These are phyloP conservation scores for Oreotrochilus melanogaster DNA, from an alignment of 2,113 vertebrate species.

Conservation along the genomic window DNA sequence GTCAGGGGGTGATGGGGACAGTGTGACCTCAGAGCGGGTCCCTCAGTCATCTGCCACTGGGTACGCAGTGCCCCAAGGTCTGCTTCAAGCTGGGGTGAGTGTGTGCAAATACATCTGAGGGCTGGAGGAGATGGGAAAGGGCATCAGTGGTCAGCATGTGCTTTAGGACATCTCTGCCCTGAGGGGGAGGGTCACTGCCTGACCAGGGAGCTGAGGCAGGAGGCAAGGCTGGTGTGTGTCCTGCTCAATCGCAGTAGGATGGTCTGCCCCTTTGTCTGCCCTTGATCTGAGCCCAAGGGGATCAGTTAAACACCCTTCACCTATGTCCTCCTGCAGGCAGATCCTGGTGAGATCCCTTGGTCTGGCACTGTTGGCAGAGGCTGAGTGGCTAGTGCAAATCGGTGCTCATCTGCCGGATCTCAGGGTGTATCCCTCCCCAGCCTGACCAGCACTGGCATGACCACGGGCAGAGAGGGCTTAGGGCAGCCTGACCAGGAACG, in stretches of 20 bases:
- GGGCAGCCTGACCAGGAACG: not conserved
- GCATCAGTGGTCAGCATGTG: not conserved
- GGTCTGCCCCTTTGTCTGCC: not conserved
- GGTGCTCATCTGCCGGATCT: not conserved
- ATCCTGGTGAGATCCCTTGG: not conserved
- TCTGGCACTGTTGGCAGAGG: not conserved
- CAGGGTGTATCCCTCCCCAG: not conserved
- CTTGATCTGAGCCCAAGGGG: not conserved
- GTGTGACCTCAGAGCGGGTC: not conserved
- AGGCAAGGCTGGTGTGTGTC: not conserved
- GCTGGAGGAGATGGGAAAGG: not conserved
- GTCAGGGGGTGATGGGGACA: not conserved
- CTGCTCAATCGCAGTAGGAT: not conserved
- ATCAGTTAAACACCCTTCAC: not conserved
- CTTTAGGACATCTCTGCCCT: not conserved
- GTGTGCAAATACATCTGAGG: not conserved
- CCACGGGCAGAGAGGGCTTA: not conserved
- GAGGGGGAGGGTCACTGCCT: not conserved
- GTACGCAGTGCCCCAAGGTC: not conserved
- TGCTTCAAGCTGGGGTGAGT: not conserved
- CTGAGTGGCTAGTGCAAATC: not conserved
- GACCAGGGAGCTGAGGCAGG: not conserved
- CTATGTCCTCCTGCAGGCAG: not conserved
- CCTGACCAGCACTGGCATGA: not conserved
- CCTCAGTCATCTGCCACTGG: not conserved